A percentile compares a stretch with the other conserved stretches of the same genome.
phyloP scores from a whole-genome alignment of 2,888 invertebrate species.

The Stegana nigrithorax region DNA sequence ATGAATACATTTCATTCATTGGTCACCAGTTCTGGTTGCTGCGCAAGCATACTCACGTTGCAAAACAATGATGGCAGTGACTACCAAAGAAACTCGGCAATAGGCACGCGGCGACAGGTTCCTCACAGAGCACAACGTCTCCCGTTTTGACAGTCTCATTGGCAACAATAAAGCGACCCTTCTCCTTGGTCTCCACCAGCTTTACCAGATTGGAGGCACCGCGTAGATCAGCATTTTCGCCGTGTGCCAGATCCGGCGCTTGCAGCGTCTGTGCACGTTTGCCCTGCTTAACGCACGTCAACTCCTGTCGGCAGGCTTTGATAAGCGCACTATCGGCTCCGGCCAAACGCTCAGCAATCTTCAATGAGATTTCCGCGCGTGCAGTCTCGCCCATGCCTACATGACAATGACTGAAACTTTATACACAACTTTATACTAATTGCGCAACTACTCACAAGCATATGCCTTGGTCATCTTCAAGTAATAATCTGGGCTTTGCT shows the following conservation, averaged over 20 bases:
- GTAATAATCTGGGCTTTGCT: conserved; percentile 76
- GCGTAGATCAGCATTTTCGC: conserved; percentile 71
- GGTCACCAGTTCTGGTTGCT: not conserved
- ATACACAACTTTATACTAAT: not conserved
- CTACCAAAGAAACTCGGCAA: conserved; percentile 80
- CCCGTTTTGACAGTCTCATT: conserved; percentile 72
- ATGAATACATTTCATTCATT: not conserved
- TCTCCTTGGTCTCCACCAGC: conserved; percentile 71
- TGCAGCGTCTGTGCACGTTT: conserved; percentile 27
- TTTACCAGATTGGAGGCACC: conserved; percentile 74
- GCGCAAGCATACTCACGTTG: conserved; percentile 70
- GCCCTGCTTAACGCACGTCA: conserved; percentile 59
- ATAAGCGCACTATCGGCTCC: conserved; percentile 69
- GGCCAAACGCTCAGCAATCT: conserved; percentile 74
- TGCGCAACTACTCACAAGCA: conserved; percentile 52
- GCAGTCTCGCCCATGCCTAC: conserved; percentile 72
- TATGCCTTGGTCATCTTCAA: conserved; percentile 79
- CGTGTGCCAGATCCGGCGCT: conserved; percentile 68
- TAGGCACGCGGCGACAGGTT: conserved; percentile 80
- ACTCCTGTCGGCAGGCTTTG: conserved; percentile 68
- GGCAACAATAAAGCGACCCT: conserved; percentile 80
- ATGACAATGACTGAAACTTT: no score
- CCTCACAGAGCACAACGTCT: conserved; percentile 78
- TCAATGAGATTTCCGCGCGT: conserved; percentile 76
- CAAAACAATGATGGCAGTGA: conserved; percentile 85